Percentiles rank a stretch among this genome's conserved stretches.
phyloP scores from a whole-genome alignment of 2,888 invertebrate genomes.

The Trachelus stipa region DNA sequence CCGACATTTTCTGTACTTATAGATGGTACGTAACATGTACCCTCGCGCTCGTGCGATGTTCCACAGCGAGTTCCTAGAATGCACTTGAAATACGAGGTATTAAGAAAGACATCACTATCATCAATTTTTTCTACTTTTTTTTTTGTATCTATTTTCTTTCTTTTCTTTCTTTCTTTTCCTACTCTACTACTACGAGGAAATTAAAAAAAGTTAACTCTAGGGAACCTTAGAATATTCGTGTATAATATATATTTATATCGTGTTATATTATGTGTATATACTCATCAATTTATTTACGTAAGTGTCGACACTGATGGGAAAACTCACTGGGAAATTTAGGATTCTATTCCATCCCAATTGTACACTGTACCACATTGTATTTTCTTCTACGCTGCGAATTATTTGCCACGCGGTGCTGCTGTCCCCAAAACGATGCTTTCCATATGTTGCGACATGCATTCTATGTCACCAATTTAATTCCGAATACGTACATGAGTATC shows the following conservation, averaged over 20 bases:
- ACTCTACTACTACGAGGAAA: constrained; percentile 8
- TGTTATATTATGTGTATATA: not conserved
- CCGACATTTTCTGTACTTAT: constrained; percentile 66
- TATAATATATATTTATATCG: not conserved
- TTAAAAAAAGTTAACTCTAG: not conserved
- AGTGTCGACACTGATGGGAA: not conserved
- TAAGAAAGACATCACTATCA: constrained; percentile 62
- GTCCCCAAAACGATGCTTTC: not conserved
- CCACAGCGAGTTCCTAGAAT: constrained; percentile 65
- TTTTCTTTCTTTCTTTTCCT: constrained; percentile 18
- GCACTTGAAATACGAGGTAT: constrained; percentile 65
- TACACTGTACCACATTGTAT: not conserved
- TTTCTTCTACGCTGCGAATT: not conserved
- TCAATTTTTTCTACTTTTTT: constrained; percentile 42
- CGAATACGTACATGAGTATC: not conserved
- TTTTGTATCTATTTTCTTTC: constrained; percentile 13
- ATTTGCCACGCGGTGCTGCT: not conserved
- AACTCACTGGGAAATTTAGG: not conserved
- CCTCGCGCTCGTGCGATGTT: constrained; percentile 65
- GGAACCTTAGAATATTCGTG: not conserved
- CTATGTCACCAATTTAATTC: not conserved
- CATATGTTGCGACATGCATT: not conserved
- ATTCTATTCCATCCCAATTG: not conserved
- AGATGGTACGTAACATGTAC: constrained; percentile 65
- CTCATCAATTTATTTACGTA: not conserved